A percentile compares a stretch with the other conserved stretches of the same genome.
Evolutionary conservation across 2,113 vertebrate species (phyloP).

Genomic region (Xenopus tropicalis): UCB_Xtro_10.0 CM004443.2:187208501-187209000

Average conservation of each 20-base stretch:
- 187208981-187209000: too few species aligned
- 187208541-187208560: slow-evolving; percentile 17
- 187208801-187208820: slow-evolving; percentile 31
- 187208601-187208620: slow-evolving; percentile 17
- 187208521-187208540: slow-evolving; percentile 12
- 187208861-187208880: too few species aligned
- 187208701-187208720: slow-evolving; percentile 23
- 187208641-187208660: slow-evolving; percentile 25
- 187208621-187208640: slow-evolving; percentile 8
- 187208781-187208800: slow-evolving; percentile 18
- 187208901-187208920: too few species aligned
- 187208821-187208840: slow-evolving; percentile 4
- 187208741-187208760: slow-evolving; percentile 30
- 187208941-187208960: too few species aligned
- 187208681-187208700: slow-evolving; percentile 39
- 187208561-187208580: slow-evolving; percentile 29
- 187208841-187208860: neutral
- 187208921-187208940: too few species aligned
- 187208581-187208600: slow-evolving; percentile 8
- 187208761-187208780: slow-evolving; percentile 22
- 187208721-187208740: slow-evolving; percentile 39
- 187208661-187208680: slow-evolving; percentile 7
- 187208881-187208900: too few species aligned
- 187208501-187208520: slow-evolving; percentile 30
- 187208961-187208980: too few species aligned